These are phyloP conservation scores for Trachops cirrhosus DNA, from an alignment of 2,797 vertebrate species.

Conservation along the genomic window DNA sequence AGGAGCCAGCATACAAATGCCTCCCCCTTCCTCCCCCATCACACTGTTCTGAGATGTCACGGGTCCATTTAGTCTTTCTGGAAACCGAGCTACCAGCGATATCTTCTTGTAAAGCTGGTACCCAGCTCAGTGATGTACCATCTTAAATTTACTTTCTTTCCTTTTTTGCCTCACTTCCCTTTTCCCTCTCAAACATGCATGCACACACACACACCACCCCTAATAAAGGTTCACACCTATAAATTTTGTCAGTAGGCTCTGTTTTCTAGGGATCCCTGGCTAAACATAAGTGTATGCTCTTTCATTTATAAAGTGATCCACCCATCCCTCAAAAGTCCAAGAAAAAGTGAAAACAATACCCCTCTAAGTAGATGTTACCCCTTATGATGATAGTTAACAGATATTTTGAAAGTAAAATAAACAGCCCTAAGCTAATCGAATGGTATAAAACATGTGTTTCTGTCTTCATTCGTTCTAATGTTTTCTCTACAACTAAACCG, in stretches of 20 bases:
- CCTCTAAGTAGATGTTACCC: background rate
- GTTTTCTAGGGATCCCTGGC: background rate
- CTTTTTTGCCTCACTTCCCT: background rate
- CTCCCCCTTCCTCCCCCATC: too few relatives aligned
- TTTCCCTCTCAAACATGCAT: background rate
- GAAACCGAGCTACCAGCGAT: background rate
- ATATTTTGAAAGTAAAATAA: background rate
- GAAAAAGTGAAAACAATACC: background rate
- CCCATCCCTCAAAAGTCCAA: background rate
- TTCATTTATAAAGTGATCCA: background rate
- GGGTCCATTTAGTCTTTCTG: background rate
- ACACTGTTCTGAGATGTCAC: background rate
- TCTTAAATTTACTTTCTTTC: background rate
- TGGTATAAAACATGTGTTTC: constrained; percentile 50
- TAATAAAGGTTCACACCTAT: background rate
- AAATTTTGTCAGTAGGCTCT: background rate
- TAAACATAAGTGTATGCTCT: background rate
- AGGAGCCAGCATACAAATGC: background rate
- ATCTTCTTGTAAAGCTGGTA: background rate
- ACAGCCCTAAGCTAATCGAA: constrained; percentile 24
- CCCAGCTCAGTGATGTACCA: background rate
- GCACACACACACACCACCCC: background rate
- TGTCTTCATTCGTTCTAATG: constrained; percentile 80
- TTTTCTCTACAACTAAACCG: constrained; percentile 66
- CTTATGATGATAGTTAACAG: background rate